A percentile compares a stretch with the other conserved stretches of the same genome.
These are phyloP conservation scores for Dynastes grantii DNA, from an alignment of 2,888 invertebrate genomes.

Conservation along the genomic window DNA sequence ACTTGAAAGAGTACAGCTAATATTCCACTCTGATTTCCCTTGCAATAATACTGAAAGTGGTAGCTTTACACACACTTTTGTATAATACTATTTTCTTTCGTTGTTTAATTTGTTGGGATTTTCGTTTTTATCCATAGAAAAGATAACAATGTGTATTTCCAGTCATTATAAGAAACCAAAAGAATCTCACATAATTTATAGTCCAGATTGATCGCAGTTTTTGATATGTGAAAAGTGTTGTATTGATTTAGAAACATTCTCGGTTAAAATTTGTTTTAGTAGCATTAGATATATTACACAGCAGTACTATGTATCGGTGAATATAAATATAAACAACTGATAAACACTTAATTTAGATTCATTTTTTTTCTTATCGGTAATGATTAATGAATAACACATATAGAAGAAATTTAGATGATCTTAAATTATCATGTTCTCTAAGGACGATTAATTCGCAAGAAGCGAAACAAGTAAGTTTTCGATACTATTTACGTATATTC, in stretches of 20 bases:
- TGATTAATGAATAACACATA: background rate
- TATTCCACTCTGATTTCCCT: too few relatives aligned
- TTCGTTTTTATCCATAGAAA: background rate
- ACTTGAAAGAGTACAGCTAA: too few relatives aligned
- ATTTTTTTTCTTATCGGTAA: conserved; percentile 27
- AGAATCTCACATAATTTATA: conserved; percentile 20
- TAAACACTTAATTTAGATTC: conserved; percentile 26
- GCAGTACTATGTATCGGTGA: background rate
- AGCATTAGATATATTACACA: background rate
- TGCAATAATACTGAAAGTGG: too few relatives aligned
- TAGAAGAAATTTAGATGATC: conserved; percentile 2
- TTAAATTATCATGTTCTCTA: background rate
- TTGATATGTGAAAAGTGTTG: background rate
- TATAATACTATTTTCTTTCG: too few relatives aligned
- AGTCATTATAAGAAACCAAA: background rate
- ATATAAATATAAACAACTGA: conserved; percentile 40
- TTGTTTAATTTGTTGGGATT: too few relatives aligned
- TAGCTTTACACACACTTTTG: background rate
- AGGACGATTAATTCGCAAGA: too few relatives aligned
- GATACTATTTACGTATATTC: too few relatives aligned
- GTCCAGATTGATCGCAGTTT: background rate
- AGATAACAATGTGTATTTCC: conserved; percentile 16
- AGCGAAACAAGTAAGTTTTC: too few relatives aligned
- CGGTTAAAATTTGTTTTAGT: background rate
- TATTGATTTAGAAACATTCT: background rate